Evolutionary conservation across 2,888 invertebrate genomes (phyloP), one percentile per base, ranked within the genome.

Genomic region (Vesta saturnalis): DNA sequence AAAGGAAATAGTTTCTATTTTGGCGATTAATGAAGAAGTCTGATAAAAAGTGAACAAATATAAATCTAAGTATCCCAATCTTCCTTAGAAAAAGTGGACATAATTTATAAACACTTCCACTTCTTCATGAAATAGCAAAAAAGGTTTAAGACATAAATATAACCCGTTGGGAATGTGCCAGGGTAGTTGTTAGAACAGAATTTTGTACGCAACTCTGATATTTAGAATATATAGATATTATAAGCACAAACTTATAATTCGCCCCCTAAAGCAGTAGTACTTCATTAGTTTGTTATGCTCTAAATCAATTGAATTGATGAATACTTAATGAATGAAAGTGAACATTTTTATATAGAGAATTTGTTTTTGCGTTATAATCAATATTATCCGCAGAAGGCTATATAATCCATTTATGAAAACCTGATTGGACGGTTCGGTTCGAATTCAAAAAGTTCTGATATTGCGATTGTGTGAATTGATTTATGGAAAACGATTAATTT

Each of bases 401-500:
- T 4, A 49, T 23, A 43, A 43, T 43, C 47, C 47, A 49, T 49
- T 49, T 10, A 18, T 18, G 18, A 49, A n/a, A 18, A 18, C 3
- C 4, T 49, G 47, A 18, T 49, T 49, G 47, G 47, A 18, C 18
- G 39, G 47, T 14, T 49, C 8, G 14, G 10, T 43, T 2, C 14
- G 10, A 49, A 49, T 49, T 49, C 47, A 49, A 49, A 49, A 49
- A 18, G 18, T 15, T 49, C 15, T 49, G 47, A 49, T 49, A 18
- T 18, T 49, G 15, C 47, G 47, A 49, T 49, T 49, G 47, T 49
- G 47, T 18, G 47, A 18, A 18, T 49, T 49, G 47, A 49, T 49
- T 49, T 49, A 49, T 49, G 47, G 8, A 49, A 49, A 49, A 10
- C 47, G 8, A 49, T 49, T 49, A 49, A 18, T 49, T 49, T 49